Evolutionary conservation across 2,113 vertebrate genomes (phyloP).

Genomic region (Galemys pyrenaicus): DNA sequence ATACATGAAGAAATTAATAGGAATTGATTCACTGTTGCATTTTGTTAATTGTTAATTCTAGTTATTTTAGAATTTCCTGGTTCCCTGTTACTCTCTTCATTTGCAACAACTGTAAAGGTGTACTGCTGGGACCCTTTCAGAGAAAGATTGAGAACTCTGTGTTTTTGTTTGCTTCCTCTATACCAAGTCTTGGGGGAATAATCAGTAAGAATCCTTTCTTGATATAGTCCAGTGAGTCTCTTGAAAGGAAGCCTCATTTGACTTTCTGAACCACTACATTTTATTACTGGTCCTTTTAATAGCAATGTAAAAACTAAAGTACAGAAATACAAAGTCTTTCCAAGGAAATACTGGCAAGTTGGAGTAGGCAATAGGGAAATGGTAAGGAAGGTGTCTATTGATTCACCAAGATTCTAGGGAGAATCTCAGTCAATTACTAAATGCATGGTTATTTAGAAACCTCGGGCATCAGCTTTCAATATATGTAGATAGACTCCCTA

Average conservation of each 20-base stretch:
- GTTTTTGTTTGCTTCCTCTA: neutral
- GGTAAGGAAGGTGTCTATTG: neutral
- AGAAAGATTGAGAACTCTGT: neutral
- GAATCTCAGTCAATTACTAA: neutral
- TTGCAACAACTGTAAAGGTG: neutral
- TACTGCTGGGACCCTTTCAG: neutral
- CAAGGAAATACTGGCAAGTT: neutral
- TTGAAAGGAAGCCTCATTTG: neutral
- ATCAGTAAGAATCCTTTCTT: neutral
- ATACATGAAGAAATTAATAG: neutral
- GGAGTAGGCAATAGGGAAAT: neutral
- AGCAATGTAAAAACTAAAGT: neutral
- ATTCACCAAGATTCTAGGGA: neutral
- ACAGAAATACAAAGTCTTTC: neutral
- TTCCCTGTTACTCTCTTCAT: neutral
- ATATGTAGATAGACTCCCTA: neutral
- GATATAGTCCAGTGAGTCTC: neutral
- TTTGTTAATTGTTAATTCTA: neutral
- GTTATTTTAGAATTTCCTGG: neutral
- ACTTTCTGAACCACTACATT: neutral
- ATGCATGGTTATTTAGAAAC: neutral
- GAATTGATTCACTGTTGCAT: neutral
- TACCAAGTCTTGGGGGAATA: neutral
- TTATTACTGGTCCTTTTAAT: neutral
- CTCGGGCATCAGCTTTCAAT: neutral